Percentiles rank a stretch among this genome's conserved stretches.
Evolutionary conservation across 2,888 invertebrate genomes (phyloP).

Genomic region (Pseudococcus viburni): DNA sequence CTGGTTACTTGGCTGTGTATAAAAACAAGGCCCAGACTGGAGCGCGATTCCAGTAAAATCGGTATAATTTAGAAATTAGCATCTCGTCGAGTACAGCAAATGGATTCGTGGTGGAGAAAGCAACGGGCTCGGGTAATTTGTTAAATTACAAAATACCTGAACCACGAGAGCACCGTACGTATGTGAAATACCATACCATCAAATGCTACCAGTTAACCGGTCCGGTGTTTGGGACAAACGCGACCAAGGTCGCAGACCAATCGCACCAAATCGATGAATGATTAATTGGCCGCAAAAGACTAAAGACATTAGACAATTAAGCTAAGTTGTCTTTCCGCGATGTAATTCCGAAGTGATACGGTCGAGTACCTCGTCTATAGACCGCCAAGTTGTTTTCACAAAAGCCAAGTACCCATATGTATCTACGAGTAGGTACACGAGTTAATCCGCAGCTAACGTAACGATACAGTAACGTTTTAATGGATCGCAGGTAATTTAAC

Average conservation of each 20-base stretch:
- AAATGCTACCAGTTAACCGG: too few species aligned
- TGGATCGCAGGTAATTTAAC: constrained; percentile 36
- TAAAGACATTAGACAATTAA: neutral
- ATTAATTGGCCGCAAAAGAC: neutral
- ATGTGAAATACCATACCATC: neutral
- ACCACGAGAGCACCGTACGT: neutral
- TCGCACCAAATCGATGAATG: constrained; percentile 5
- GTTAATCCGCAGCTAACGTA: neutral
- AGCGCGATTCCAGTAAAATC: neutral
- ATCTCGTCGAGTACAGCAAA: neutral
- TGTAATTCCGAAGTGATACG: neutral
- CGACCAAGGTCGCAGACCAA: constrained; percentile 19
- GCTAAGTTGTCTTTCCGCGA: neutral
- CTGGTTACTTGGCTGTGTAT: neutral
- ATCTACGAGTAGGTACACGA: constrained; percentile 2
- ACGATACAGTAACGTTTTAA: neutral
- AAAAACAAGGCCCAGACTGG: constrained; percentile 7
- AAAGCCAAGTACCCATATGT: neutral
- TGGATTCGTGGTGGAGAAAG: constrained; percentile 18
- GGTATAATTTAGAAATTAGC: constrained; percentile 40
- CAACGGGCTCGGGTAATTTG: neutral
- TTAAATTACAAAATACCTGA: constrained; percentile 40
- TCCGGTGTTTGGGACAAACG: too few species aligned
- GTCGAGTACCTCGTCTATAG: constrained; percentile 11
- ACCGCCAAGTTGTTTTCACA: constrained; percentile 45